These are phyloP conservation scores for Plecturocebus donacophilus DNA, from an alignment of 2,113 vertebrate species.

Conservation along the genomic window DNA sequence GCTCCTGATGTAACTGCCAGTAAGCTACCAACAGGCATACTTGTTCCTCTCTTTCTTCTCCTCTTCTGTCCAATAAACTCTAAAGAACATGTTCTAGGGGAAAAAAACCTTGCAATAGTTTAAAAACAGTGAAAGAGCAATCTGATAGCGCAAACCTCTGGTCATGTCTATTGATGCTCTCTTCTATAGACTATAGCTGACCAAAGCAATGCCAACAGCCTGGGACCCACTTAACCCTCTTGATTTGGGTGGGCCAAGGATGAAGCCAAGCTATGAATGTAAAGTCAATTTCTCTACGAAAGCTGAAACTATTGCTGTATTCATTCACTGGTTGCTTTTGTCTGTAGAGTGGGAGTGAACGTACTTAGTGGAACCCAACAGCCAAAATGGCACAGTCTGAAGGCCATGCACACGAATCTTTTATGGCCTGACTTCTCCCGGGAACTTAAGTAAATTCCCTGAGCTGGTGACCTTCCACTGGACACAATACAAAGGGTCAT, in stretches of 20 bases:
- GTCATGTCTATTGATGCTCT: not conserved
- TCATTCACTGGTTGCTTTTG: not conserved
- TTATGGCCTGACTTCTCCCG: constrained; percentile 56
- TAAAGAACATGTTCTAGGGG: not conserved
- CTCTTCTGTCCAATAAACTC: not conserved
- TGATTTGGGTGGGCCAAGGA: not conserved
- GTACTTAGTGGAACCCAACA: not conserved
- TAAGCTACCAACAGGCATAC: not conserved
- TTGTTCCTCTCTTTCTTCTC: not conserved
- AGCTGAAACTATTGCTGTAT: not conserved
- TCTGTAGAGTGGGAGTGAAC: constrained; percentile 9
- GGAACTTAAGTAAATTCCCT: constrained; percentile 73
- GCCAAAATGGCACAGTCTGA: not conserved
- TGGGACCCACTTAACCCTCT: not conserved
- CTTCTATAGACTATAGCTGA: not conserved
- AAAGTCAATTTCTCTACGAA: not conserved
- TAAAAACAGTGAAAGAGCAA: not conserved
- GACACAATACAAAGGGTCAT: constrained; percentile 75
- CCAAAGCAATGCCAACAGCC: not conserved
- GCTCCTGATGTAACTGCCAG: not conserved
- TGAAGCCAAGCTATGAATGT: not conserved
- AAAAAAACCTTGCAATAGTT: not conserved
- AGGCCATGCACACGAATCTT: not conserved
- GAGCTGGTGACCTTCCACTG: constrained; percentile 64
- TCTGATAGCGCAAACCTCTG: not conserved